These are phyloP conservation scores for Hemiprocne comata DNA, from an alignment of 2,113 vertebrate species.

Conservation along the genomic window DNA sequence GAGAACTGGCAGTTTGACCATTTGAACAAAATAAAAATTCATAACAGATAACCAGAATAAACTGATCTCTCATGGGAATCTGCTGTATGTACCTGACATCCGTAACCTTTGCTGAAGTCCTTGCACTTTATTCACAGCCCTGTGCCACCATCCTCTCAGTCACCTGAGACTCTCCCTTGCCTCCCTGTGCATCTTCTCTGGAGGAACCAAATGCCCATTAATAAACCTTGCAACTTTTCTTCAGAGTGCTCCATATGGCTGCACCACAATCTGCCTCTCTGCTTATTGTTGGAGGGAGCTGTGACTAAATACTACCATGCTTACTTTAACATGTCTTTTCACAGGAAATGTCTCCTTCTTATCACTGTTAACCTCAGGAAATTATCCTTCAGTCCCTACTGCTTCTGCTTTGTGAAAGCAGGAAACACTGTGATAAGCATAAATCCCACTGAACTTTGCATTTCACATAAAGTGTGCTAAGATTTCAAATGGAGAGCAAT, in stretches of 20 bases:
- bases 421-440: neutral
- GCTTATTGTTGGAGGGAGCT: neutral
- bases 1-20: neutral
- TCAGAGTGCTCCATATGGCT: neutral
- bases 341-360: neutral
- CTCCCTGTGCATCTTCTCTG: neutral
- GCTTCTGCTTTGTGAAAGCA: slow-evolving; percentile 9
- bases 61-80: neutral
- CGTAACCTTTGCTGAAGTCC: too few species aligned
- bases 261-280: neutral
- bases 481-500: neutral
- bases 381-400: neutral
- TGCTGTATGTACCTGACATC: neutral
- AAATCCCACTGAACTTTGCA: neutral
- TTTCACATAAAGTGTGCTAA: neutral
- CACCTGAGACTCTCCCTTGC: neutral
- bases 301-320: neutral
- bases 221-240: neutral
- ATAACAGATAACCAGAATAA: neutral
- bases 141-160: neutral
- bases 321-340: neutral
- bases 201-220: too few species aligned
- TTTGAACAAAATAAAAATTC: neutral
- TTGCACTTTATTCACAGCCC: neutral
- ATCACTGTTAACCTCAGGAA: neutral